Base-by-base conservation (phyloP, 2,113 vertebrate species). In the Hemicordylus capensis region DNA sequence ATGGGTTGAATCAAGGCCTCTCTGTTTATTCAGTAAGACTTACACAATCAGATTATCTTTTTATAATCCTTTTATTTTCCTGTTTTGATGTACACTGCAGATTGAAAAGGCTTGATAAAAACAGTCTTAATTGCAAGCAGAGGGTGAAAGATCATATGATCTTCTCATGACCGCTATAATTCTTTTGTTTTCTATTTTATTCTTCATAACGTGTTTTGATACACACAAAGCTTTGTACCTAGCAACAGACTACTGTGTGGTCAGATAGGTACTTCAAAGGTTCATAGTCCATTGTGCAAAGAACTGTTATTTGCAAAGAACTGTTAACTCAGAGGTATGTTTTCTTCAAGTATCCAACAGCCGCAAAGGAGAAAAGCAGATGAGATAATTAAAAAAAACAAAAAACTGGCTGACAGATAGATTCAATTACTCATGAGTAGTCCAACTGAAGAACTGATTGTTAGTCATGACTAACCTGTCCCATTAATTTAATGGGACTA, bases 261-360 rank as follows among this genome's bases (percentile, higher is more conserved):
- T 75, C 78, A 79, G 75, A 66, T 61, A 0, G 89, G 42, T 80
- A 72, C 83, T 90, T 89, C 90, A 85, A 82, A 24, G 86, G 91
- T 85, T 94, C 88, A 91, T 39, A 84, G 91, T 92, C 91, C 87
- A 89, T 93, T 82, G 92, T 84, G 85, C 88, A 54, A 17, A 86
- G 86, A 93, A 84, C 81, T 91, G 3, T 75, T 88, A 76, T 93
- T 91, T 87, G 67, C 87, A 85, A 86, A 85, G 90, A 94, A 84
- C 90, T 93, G 70, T 51, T 81, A 90, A 81, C 89, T 94, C 87
- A 88, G 91, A 91, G 83, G 89, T 69, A 24, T 89, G 87, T 93
- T 93, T 94, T 94, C 87, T 91, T 93, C 91, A 91, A 89, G 84
- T 92, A 87, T 85, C 85, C 89, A 91, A 86, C 88, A 93, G 87